Evolutionary conservation across 2,888 invertebrate species (phyloP).

Genomic region (Conus canariensis): DNA sequence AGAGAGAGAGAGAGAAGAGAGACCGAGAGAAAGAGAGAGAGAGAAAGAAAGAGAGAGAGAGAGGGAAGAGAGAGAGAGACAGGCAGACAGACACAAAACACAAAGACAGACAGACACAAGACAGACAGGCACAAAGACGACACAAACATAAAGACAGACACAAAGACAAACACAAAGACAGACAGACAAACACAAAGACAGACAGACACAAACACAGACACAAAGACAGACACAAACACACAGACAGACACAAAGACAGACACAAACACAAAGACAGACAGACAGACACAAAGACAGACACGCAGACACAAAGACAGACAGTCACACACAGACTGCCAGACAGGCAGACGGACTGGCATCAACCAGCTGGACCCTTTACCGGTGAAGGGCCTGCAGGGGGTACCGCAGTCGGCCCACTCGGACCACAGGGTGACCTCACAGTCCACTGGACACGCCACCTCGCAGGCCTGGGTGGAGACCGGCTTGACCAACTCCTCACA

Average conservation of each 20-base stretch:
- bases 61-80: too few relatives aligned
- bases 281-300: not conserved
- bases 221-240: too few relatives aligned
- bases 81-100: too few relatives aligned
- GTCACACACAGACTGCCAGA: not conserved
- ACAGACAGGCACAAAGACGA: not conserved
- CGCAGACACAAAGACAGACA: not conserved
- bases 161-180: not conserved
- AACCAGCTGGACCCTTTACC: slow-evolving; percentile 36
- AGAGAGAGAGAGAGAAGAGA: not conserved
- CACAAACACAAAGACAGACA: not conserved
- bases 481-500: slow-evolving; percentile 73
- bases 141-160: not conserved
- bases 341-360: too few relatives aligned
- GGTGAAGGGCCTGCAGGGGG: slow-evolving; percentile 59
- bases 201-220: too few relatives aligned
- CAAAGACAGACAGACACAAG: too few relatives aligned
- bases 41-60: too few relatives aligned
- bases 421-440: slow-evolving; percentile 84
- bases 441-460: slow-evolving; percentile 83
- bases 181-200: too few relatives aligned
- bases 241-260: too few relatives aligned
- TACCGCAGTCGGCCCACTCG: slow-evolving; percentile 84
- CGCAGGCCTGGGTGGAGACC: slow-evolving; percentile 78
- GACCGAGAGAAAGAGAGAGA: too few relatives aligned